Evolutionary conservation across 64 coral and sea anemone species (phyloP).

Genomic region (Montipora sp.): DNA sequence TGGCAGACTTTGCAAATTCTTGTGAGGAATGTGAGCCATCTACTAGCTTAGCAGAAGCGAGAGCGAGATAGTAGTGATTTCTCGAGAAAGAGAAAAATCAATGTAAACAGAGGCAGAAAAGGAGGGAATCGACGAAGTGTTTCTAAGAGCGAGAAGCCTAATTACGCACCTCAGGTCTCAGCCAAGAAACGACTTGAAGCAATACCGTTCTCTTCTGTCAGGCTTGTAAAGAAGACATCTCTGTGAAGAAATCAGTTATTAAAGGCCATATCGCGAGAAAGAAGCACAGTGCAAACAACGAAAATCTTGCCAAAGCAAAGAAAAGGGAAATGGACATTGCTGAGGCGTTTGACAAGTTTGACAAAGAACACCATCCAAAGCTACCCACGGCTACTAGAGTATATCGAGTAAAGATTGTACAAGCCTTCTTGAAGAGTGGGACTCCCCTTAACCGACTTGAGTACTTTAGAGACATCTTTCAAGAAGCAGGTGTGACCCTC

Average conservation of each 20-base stretch:
- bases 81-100: slow-evolving; percentile 1
- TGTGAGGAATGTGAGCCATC: slow-evolving; percentile 16
- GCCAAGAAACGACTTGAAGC: neutral
- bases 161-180: neutral
- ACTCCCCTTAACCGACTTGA: slow-evolving; percentile 36
- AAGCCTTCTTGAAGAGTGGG: slow-evolving; percentile 35
- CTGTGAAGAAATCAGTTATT: slow-evolving; percentile 14
- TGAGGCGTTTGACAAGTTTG: slow-evolving; percentile 28
- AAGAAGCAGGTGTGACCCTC: slow-evolving; percentile 41
- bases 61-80: slow-evolving; percentile 28
- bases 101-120: neutral
- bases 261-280: neutral
- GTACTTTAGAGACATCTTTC: slow-evolving; percentile 43
- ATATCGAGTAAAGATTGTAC: slow-evolving; percentile 30
- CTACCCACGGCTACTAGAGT: slow-evolving; percentile 44
- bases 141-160: neutral
- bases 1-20: slow-evolving; percentile 18
- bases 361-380: slow-evolving; percentile 49
- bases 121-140: neutral
- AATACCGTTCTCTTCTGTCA: slow-evolving; percentile 11
- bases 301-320: neutral
- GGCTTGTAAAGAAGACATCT: slow-evolving; percentile 27
- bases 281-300: slow-evolving; percentile 38
- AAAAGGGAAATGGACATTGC: slow-evolving; percentile 16
- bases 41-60: slow-evolving; percentile 24